Evolutionary conservation across 2,797 vertebrate genomes (phyloP), one percentile per base, ranked within the genome.

Genomic region (Amblyopsis hoosieri): DNA sequence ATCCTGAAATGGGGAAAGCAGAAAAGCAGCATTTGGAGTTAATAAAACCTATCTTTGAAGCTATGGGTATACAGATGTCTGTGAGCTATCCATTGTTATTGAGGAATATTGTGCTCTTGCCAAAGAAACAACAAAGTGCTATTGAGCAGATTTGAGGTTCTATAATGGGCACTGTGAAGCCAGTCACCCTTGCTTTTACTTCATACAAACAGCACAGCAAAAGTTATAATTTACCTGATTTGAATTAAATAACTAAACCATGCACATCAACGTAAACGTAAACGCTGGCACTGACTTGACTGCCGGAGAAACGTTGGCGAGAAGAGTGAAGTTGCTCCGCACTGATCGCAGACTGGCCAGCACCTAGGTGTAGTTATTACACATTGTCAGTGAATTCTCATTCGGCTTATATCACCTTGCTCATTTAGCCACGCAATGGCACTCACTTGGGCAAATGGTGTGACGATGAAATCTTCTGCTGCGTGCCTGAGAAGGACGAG

Each of bases 271-370:
- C 47, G 12, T 3, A n/a, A 12, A 48, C 3, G 19, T 33, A 6
- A 53, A 45, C n/a, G 9, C 23, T 33, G 33, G 48, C 52, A 93
- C 95, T 94, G 78, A 96, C 95, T 93, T 95, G 90, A 92, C 87
- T 64, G 93, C 91, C 31, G 94, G 87, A 54, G 91, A 91, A 66
- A 95, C 87, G 19, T 95, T 96, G 74, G 95, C 93, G 42, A 96
- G 92, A 75, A 96, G 85, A 53, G 94, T 95, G 75, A 96, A 96
- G 89, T 96, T 96, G 85, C 91, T 95, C 71, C 95, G 91, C 33
- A 96, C 94, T 0, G 94, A 95, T 70, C 94, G 92, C 67, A 96
- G 87, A 69, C 95, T 96, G 71, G 95, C 95, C 90, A 96, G 84
- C 42, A 96, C 95, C 95, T 96, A 73, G 37, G 76, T 23, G 63